Conservation (phyloP, 2,113 vertebrate species). For the Tylochromis polylepis region DNA sequence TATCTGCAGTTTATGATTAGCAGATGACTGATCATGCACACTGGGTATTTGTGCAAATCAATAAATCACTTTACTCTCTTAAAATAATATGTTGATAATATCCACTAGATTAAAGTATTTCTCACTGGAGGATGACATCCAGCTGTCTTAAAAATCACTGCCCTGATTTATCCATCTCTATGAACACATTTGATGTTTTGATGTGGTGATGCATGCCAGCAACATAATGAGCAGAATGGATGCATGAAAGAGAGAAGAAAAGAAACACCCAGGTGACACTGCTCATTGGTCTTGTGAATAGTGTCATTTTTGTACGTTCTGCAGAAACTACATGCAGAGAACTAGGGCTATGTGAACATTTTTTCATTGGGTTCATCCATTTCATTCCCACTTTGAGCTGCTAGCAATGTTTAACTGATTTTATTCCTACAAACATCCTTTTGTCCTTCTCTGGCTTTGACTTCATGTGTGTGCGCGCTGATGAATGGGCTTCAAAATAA, state of each 20-base stretch:
- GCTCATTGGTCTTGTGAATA: neutral
- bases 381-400: neutral
- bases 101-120: neutral
- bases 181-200: slow-evolving; percentile 6
- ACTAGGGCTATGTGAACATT: neutral
- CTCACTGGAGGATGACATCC: neutral
- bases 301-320: neutral
- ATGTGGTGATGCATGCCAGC: neutral
- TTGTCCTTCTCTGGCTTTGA: neutral
- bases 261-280: neutral
- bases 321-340: neutral
- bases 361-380: neutral
- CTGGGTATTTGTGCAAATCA: neutral
- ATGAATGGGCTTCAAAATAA: neutral
- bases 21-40: neutral
- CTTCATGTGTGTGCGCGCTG: neutral
- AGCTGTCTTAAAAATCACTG: neutral
- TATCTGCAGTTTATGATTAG: neutral
- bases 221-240: neutral
- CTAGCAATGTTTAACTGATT: neutral
- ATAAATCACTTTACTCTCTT: neutral
- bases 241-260: neutral
- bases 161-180: neutral
- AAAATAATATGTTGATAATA: neutral
- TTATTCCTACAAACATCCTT: neutral